Evolutionary conservation across 2,113 vertebrate species (phyloP), one percentile per base, ranked within the genome.

Genomic region (Pelecanus crispus): DNA sequence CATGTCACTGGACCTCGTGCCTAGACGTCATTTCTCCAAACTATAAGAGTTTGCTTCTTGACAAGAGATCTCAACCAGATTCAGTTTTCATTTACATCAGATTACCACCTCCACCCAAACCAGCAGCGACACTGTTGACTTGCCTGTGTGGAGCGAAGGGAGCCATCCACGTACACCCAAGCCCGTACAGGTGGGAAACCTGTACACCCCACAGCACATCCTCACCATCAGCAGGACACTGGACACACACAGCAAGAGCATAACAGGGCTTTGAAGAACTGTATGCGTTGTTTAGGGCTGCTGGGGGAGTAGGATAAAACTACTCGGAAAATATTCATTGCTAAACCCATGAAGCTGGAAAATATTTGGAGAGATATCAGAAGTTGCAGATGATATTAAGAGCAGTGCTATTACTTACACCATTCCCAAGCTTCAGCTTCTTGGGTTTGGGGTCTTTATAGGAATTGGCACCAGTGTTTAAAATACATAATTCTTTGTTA

Each of bases 111-210:
- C 36, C 19, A 19, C 11, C 63, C 49, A 28, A 40, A 38, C 6
- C 44, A 62, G 44, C 44, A 62, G 52, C 2, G 1, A 31, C 5
- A 2, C 42, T 25, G 21, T 17, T 3, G 6, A 26, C 19, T 8
- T 17, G 25, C 22, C 19, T 3, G 1, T 1, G 18, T 7, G 38
- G 40, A 66, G 40, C 1, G 0, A 52, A 31, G 36, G 42, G 49
- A 49, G 38, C 44, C 25, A 17, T 4, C 32, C 5, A 44, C 13
- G 42, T 38, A 6, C 19, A 10, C 5, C 38, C 24, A 13, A 20
- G 2, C 34, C 52, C 6, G 12, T 10, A n/a, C n/a, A n/a, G n/a
- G n/a, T n/a, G n/a, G n/a, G n/a, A n/a, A n/a, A n/a, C n/a, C n/a
- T n/a, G 17, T 31, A 52, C 25, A 74, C 34, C 45, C 62, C 68